Percentiles rank a stretch among this genome's conserved stretches.
Evolutionary conservation across 2,113 vertebrate genomes (phyloP).

Genomic region (Otocyon megalotis): DNA sequence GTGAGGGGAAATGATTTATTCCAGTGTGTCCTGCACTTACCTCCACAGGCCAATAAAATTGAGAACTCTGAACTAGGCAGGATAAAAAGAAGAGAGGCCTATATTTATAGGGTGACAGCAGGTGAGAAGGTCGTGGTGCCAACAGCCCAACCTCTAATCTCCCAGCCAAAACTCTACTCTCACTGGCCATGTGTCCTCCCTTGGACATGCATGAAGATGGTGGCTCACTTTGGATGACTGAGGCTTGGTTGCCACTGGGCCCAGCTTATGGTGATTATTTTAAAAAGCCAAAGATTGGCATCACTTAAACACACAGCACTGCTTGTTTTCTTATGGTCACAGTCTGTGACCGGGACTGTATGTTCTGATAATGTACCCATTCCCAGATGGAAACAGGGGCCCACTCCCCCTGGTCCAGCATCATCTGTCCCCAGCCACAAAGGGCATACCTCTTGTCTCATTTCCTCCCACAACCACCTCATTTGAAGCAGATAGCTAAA

Average conservation of each 20-base stretch:
- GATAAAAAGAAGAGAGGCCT: background rate
- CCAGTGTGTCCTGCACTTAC: background rate
- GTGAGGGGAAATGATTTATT: background rate
- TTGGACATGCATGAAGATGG: background rate
- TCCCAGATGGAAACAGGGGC: background rate
- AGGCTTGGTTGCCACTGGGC: background rate
- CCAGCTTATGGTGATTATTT: background rate
- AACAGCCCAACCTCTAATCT: background rate
- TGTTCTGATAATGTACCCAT: background rate
- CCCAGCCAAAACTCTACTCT: background rate
- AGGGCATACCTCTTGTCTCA: background rate
- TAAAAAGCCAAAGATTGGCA: background rate
- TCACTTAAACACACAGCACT: background rate
- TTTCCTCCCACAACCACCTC: background rate
- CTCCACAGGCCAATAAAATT: background rate
- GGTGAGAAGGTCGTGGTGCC: background rate
- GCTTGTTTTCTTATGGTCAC: background rate
- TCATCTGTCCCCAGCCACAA: background rate
- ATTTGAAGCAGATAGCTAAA: background rate
- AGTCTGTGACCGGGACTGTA: background rate
- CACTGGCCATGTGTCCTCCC: background rate
- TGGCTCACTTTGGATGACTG: background rate
- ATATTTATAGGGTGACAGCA: background rate
- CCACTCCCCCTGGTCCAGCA: background rate
- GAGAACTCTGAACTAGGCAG: background rate